Conservation (phyloP, 1,140 invertebrate genomes). For the Drosophila suzukii region DNA sequence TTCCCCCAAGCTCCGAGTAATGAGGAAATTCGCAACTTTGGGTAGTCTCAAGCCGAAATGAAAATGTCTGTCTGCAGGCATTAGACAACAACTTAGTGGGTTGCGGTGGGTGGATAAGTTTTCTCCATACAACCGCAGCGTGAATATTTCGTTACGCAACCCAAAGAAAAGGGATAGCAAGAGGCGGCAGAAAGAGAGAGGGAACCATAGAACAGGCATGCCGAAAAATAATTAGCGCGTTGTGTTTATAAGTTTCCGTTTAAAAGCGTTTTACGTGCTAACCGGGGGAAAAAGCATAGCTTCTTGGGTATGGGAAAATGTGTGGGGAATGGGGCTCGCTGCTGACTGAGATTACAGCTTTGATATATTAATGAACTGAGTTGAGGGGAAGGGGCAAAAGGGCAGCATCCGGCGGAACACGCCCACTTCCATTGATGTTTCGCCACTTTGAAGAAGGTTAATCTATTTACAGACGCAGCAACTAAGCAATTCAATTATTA, state of each 20-base stretch:
- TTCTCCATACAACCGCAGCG: conserved; percentile 15
- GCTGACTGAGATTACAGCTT: conserved; percentile 48
- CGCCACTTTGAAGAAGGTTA: conserved; percentile 22
- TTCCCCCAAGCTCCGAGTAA: background rate
- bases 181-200: background rate
- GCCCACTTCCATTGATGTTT: conserved; percentile 15
- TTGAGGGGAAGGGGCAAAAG: background rate
- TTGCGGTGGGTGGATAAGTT: conserved; percentile 14
- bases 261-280: conserved; percentile 60
- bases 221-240: conserved; percentile 69
- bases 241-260: conserved; percentile 71
- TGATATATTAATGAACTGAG: conserved; percentile 63
- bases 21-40: conserved; percentile 1
- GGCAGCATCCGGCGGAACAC: background rate
- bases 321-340: conserved; percentile 4
- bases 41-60: conserved; percentile 9
- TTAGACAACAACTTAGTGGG: conserved; percentile 15
- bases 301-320: background rate
- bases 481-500: conserved; percentile 26
- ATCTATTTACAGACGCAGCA: conserved; percentile 11
- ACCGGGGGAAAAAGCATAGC: conserved; percentile 3
- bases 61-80: conserved; percentile 42
- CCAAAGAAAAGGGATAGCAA: background rate
- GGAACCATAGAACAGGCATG: conserved; percentile 2
- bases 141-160: conserved; percentile 36